Base-by-base conservation (phyloP, 2,113 vertebrate genomes). In the Cebidichthys violaceus region DNA sequence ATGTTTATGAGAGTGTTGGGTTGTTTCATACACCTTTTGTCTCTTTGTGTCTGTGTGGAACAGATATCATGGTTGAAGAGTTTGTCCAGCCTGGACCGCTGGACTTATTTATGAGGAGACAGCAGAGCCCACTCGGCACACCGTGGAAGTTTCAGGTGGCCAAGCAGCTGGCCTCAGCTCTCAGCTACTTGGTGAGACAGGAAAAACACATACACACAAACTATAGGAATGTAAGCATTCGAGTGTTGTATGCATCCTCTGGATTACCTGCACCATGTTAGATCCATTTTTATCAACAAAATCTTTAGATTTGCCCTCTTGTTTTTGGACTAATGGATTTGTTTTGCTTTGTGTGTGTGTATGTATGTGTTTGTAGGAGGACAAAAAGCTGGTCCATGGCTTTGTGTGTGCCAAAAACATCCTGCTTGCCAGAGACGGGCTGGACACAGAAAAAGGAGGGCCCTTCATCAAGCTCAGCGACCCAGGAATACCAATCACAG, bases 381-480 rank as follows among this genome's bases (percentile, higher is more conserved):
- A 99, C 85, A 99, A 99, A 93, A 97, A 97, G 91, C 92, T 99
- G 86, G 97, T 99, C 31, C 98, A 99, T 2, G 98, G 98, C 6
- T 99, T 97, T 0, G 97, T 99, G 69, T 98, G 98, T 78, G 96
- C 97, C 2, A 99, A 99, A 89, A 99, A 99, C 89, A 97, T 99
- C 82, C 93, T 99, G 0, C 84, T 99, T 91, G 98, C 98, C 60
- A 95, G 98, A 13, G 97, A 97, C 31, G 98, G 98, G 18, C 94
- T 97, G 22, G 95, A 92, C 18, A 83, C 77, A 0, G 97, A 97
- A 0, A 96, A 97, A 39, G 96, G 94, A 1, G 96, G 97, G 9
- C 98, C 98, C 0, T 99, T 99, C 90, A 98, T 99, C 86, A 99
- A 99, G 89, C 96, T 99, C 70, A 99, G 98, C 0, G 98, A 99